Evolutionary conservation across 2,888 invertebrate species (phyloP).

Genomic region (Eurois occulta): DNA sequence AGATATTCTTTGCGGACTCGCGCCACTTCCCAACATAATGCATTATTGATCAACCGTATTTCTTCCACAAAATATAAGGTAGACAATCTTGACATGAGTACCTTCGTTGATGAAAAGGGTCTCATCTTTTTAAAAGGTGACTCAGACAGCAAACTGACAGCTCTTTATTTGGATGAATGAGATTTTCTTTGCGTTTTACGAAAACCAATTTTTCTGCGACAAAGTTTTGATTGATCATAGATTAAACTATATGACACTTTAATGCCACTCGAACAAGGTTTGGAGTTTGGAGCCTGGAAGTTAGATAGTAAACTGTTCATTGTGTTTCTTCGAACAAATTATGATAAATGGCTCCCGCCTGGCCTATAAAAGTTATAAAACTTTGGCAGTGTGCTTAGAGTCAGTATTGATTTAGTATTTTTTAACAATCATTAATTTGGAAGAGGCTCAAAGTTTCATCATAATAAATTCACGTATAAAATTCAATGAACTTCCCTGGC

Average conservation of each 20-base stretch:
- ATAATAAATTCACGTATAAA: constrained; percentile 27
- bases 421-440: constrained; percentile 53
- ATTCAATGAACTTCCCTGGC: constrained; percentile 23
- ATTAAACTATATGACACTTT: constrained; percentile 63
- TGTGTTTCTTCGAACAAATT: constrained; percentile 71
- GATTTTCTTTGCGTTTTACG: constrained; percentile 44
- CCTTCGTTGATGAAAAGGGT: constrained; percentile 53
- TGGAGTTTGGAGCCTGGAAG: constrained; percentile 36
- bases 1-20: constrained; percentile 62
- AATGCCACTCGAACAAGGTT: constrained; percentile 43
- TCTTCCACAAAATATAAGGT: constrained; percentile 48
- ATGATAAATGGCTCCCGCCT: constrained; percentile 70
- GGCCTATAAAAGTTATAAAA: constrained; percentile 71
- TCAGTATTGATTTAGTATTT: constrained; percentile 71
- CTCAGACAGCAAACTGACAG: constrained; percentile 58
- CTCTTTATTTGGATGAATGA: constrained; percentile 55
- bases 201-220: constrained; percentile 49
- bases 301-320: constrained; percentile 64
- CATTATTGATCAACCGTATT: constrained; percentile 61
- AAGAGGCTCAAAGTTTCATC: constrained; percentile 23
- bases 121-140: constrained; percentile 53
- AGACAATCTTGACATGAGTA: constrained; percentile 43
- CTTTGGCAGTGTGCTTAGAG: constrained; percentile 64
- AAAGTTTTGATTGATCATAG: constrained; percentile 61
- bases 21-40: constrained; percentile 55